A percentile compares a stretch with the other conserved stretches of the same genome.
Conservation (phyloP, 2,113 vertebrate species). For the Pygoscelis antarcticus region DNA sequence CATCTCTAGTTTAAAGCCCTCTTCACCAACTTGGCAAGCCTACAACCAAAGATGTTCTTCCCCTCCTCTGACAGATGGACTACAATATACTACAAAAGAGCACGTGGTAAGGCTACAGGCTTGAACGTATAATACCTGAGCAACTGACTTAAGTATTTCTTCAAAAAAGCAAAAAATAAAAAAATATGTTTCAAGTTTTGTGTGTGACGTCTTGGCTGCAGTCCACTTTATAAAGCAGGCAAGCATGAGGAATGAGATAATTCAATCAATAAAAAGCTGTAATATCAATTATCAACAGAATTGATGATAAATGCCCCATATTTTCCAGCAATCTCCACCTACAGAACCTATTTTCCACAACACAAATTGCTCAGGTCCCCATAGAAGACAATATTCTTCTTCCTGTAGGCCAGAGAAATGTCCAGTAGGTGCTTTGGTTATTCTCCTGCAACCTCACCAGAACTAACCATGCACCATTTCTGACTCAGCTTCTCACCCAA, state of each 20-base stretch:
- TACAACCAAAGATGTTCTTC: no score
- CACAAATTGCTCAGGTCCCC: not conserved
- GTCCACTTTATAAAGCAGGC: not conserved
- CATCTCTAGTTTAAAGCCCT: no score
- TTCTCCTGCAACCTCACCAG: not conserved
- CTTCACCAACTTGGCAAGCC: no score
- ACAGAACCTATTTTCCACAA: not conserved
- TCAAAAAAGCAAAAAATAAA: not conserved
- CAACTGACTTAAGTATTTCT: not conserved
- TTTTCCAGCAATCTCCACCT: not conserved
- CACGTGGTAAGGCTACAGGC: not conserved
- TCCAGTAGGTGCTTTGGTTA: not conserved
- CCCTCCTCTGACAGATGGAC: no score
- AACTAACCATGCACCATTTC: not conserved
- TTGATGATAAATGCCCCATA: not conserved
- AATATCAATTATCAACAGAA: not conserved
- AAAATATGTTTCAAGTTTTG: accelerated
- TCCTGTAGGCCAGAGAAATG: not conserved
- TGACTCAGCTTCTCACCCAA: not conserved
- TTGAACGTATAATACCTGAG: not conserved
- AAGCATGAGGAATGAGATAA: not conserved
- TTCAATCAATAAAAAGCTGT: not conserved
- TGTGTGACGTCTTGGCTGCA: not conserved
- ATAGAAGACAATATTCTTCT: not conserved
- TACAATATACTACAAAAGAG: not conserved